Percentiles rank a stretch among this genome's conserved stretches.
These are phyloP conservation scores for Pollachius pollachius DNA, from an alignment of 2,113 vertebrate genomes.

Conservation along the genomic window DNA sequence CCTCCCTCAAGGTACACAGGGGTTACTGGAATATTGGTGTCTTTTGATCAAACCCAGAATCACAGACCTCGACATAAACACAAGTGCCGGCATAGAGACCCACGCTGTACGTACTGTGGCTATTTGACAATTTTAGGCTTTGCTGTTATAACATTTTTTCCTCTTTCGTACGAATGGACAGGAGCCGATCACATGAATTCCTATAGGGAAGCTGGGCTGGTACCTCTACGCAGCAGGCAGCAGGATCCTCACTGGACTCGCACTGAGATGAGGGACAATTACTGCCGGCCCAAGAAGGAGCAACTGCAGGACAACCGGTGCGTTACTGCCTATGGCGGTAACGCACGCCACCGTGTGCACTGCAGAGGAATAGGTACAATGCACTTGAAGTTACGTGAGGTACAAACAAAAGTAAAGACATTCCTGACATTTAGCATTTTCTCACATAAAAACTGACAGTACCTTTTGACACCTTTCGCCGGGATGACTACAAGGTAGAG, in stretches of 20 bases:
- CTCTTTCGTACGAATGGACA: constrained; percentile 36
- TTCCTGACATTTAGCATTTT: not conserved
- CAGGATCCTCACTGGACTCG: constrained; percentile 35
- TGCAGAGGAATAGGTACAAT: constrained; percentile 68
- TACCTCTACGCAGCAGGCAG: constrained; percentile 39
- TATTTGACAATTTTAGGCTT: not conserved
- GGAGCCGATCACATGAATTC: constrained; percentile 49
- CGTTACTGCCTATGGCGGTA: constrained; percentile 54
- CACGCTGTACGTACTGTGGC: not conserved
- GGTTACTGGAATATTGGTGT: no score
- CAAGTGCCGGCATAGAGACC: not conserved
- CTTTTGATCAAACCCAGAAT: no score
- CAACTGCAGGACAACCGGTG: constrained; percentile 38
- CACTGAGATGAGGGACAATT: constrained; percentile 73
- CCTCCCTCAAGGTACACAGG: constrained; percentile 61
- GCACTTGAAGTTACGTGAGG: not conserved
- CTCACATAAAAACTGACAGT: no score
- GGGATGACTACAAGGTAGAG: no score
- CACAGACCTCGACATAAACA: no score
- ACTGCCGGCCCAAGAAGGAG: constrained; percentile 56
- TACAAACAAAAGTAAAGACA: constrained; percentile 9
- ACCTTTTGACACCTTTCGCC: not conserved
- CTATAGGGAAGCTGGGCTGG: constrained; percentile 21
- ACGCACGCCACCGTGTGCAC: constrained; percentile 39
- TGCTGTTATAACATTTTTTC: constrained; percentile 11